Conservation (phyloP, 2,797 vertebrate genomes). For the Selene dorsalis region DNA sequence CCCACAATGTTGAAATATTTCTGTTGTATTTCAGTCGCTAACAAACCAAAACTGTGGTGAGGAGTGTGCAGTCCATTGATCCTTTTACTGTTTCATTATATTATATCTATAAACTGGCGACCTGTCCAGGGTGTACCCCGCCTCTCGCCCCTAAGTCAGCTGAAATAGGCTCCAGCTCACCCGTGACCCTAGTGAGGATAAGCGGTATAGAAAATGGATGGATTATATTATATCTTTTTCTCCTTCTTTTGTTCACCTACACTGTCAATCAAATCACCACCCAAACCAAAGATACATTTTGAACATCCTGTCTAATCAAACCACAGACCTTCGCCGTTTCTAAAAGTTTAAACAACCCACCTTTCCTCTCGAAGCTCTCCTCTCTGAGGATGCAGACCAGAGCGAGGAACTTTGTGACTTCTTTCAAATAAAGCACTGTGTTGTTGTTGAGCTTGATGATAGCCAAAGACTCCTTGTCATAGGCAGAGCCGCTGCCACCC, state of each 20-base stretch:
- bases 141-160: too few relatives aligned
- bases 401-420: slow-evolving; percentile 97
- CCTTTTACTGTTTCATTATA: neutral
- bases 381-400: slow-evolving; percentile 97
- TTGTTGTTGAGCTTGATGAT: slow-evolving; percentile 99
- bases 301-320: neutral
- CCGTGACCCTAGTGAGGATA: too few relatives aligned
- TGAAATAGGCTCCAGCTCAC: too few relatives aligned
- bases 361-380: slow-evolving; percentile 98
- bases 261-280: too few relatives aligned
- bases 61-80: neutral
- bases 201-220: too few relatives aligned
- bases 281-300: slow-evolving; percentile 10
- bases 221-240: too few relatives aligned
- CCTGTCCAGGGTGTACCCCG: too few relatives aligned
- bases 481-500: slow-evolving; percentile 93
- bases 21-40: neutral
- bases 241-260: too few relatives aligned
- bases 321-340: neutral
- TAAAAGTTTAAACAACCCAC: slow-evolving; percentile 69
- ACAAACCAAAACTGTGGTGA: neutral
- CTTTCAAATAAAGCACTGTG: slow-evolving; percentile 96
- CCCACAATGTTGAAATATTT: neutral
- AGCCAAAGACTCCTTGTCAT: slow-evolving; percentile 96
- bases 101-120: too few relatives aligned